phyloP scores from a whole-genome alignment of 2,888 invertebrate species.

The Steinernema carpocapsae region DNA sequence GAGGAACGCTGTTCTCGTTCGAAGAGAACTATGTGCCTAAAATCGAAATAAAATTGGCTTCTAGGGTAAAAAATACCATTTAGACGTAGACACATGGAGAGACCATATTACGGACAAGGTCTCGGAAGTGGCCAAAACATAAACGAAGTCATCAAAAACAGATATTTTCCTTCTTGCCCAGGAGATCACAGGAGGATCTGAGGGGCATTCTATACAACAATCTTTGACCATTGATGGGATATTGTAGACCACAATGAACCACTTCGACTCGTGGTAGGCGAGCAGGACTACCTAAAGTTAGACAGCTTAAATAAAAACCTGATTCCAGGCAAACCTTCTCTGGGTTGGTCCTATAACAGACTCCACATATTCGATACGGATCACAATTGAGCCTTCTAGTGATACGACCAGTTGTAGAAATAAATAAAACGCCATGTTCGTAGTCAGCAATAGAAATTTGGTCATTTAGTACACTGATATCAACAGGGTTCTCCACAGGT shows the following conservation, averaged over 20 bases:
- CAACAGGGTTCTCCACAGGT: constrained; percentile 45
- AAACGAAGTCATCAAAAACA: constrained; percentile 44
- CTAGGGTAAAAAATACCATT: constrained; percentile 39
- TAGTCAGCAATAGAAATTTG: constrained; percentile 51
- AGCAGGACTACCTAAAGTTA: neutral
- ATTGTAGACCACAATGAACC: constrained; percentile 27
- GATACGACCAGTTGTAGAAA: constrained; percentile 40
- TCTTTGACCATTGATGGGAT: constrained; percentile 15
- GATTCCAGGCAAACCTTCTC: neutral
- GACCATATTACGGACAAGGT: constrained; percentile 47
- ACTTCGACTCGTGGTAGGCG: constrained; percentile 16
- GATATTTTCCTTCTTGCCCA: constrained; percentile 47
- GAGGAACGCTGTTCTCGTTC: constrained; percentile 30
- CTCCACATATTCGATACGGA: constrained; percentile 1
- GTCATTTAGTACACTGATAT: constrained; percentile 43
- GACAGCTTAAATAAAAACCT: neutral
- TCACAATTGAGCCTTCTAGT: neutral
- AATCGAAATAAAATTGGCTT: neutral
- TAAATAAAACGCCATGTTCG: constrained; percentile 50
- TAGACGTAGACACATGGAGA: constrained; percentile 41
- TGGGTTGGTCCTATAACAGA: neutral
- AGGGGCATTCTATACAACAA: constrained; percentile 43
- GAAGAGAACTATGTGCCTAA: neutral
- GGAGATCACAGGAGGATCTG: constrained; percentile 42
- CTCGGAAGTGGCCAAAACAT: constrained; percentile 52